A percentile compares a stretch with the other conserved stretches of the same genome.
Conservation (phyloP, 2,797 vertebrate genomes). For the Syndactyla subalaris region DNA sequence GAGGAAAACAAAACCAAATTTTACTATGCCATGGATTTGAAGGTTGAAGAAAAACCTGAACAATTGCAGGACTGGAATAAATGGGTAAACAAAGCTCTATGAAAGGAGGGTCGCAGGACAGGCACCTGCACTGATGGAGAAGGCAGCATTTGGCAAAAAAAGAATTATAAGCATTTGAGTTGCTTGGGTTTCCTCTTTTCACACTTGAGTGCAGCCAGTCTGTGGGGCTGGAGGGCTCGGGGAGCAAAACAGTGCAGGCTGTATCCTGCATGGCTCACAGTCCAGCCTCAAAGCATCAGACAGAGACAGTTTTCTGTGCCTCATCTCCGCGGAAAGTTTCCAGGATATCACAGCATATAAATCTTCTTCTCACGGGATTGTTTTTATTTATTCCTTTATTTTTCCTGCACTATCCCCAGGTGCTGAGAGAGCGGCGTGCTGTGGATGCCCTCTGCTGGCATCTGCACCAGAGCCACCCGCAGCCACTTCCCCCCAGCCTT, state of each 20-base stretch:
- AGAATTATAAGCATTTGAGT: neutral
- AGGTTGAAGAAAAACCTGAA: neutral
- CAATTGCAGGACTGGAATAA: neutral
- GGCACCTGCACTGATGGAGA: neutral
- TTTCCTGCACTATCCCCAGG: rapidly evolving
- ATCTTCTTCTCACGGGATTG: neutral
- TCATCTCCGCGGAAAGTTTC: neutral
- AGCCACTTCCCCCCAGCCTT: rapidly evolving
- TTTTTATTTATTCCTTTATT: neutral
- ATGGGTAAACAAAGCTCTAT: neutral
- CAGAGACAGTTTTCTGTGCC: neutral
- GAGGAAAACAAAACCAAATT: neutral
- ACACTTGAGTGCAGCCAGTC: neutral
- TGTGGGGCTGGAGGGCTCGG: neutral
- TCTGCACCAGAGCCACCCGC: rapidly evolving
- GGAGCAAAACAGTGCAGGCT: neutral
- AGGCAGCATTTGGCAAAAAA: neutral
- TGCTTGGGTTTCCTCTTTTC: neutral
- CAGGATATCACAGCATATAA: neutral
- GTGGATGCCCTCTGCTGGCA: conserved; percentile 43
- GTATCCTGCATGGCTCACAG: neutral
- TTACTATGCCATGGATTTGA: neutral
- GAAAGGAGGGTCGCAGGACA: neutral
- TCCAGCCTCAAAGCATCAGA: neutral
- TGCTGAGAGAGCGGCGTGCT: neutral